phyloP scores from a whole-genome alignment of 2,797 vertebrate species.

The Eulemur coronatus region DNA sequence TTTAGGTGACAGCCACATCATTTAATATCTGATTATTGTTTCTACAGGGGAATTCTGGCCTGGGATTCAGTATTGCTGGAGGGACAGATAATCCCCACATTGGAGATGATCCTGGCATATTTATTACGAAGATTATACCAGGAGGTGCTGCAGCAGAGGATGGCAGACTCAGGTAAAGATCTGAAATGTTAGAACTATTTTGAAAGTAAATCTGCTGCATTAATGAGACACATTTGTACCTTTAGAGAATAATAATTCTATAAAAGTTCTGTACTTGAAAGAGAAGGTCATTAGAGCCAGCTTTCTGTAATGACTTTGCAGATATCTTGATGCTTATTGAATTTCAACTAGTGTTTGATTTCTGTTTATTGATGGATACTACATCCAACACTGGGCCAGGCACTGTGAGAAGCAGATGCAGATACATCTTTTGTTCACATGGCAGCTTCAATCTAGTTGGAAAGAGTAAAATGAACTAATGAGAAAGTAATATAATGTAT shows the following conservation, averaged over 20 bases:
- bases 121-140: slow-evolving; percentile 98
- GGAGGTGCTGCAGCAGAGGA: slow-evolving; percentile 97
- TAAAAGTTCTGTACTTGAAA: background rate
- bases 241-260: slow-evolving; percentile 18
- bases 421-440: background rate
- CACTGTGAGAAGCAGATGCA: background rate
- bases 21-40: slow-evolving; percentile 60
- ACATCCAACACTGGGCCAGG: background rate
- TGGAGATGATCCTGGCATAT: slow-evolving; percentile 97
- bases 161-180: slow-evolving; percentile 93
- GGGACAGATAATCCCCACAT: slow-evolving; percentile 98
- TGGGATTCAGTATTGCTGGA: slow-evolving; percentile 98
- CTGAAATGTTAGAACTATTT: background rate
- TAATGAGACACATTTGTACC: background rate
- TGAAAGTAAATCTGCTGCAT: slow-evolving; percentile 49
- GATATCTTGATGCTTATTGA: background rate
- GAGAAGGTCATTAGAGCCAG: slow-evolving; percentile 20
- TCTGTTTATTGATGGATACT: background rate
- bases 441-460: background rate
- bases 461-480: slow-evolving; percentile 13
- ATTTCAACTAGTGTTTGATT: slow-evolving; percentile 20
- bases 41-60: slow-evolving; percentile 95
- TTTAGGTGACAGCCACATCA: slow-evolving; percentile 44
- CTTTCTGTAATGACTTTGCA: background rate
- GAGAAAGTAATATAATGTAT: background rate